These are phyloP conservation scores for Gnathochromis pfefferi DNA, from an alignment of 2,113 vertebrate species.

Conservation along the genomic window DNA sequence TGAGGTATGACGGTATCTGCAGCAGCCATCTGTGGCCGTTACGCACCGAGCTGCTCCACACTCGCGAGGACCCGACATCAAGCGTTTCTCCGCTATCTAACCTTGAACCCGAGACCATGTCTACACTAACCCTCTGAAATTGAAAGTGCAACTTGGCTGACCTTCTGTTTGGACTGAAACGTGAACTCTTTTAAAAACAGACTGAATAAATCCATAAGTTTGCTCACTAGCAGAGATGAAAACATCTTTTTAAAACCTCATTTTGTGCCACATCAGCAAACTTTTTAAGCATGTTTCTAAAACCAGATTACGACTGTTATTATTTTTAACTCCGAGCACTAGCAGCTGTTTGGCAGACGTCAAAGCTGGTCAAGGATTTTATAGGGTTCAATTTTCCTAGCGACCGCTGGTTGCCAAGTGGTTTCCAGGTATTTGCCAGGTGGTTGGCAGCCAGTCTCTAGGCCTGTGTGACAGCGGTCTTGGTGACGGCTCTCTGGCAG, in stretches of 20 bases:
- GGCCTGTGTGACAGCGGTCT: background rate
- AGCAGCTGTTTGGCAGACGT: rapidly evolving
- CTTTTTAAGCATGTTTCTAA: background rate
- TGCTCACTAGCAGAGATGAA: rapidly evolving
- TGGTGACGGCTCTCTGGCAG: background rate
- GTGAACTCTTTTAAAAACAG: background rate
- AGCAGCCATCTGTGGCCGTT: background rate
- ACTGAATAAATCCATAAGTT: rapidly evolving
- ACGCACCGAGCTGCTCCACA: background rate
- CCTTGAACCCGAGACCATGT: background rate
- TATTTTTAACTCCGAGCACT: background rate
- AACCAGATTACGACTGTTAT: background rate
- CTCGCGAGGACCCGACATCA: background rate
- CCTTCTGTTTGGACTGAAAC: rapidly evolving
- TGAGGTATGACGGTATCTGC: background rate
- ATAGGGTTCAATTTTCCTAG: rapidly evolving
- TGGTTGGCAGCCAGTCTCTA: background rate
- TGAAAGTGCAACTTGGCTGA: background rate
- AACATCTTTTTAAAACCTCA: background rate
- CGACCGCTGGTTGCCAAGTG: background rate
- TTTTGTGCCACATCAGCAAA: rapidly evolving
- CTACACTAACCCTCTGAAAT: background rate
- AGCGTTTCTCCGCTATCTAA: background rate
- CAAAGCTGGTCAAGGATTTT: background rate
- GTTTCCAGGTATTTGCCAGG: background rate